Percentiles rank a stretch among this genome's conserved stretches.
phyloP scores from a whole-genome alignment of 1,140 invertebrate genomes.

The Ephestia elutella region DNA sequence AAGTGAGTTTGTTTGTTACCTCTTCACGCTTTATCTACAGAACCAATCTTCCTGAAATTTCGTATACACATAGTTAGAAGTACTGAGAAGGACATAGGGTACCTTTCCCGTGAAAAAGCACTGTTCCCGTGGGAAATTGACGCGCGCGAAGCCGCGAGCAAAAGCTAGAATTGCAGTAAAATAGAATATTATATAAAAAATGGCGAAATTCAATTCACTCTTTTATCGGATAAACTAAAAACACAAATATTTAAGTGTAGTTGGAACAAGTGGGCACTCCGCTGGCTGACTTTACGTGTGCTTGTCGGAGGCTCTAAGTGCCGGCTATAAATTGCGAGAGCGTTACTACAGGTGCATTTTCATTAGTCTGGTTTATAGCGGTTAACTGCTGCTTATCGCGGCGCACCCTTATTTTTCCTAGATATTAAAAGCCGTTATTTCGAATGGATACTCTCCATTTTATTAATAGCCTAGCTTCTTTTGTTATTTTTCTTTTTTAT shows the following conservation, averaged over 20 bases:
- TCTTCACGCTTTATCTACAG: no score
- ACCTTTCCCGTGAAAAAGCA: no score
- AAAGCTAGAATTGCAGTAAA: no score
- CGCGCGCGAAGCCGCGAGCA: no score
- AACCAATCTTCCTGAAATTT: no score
- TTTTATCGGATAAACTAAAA: no score
- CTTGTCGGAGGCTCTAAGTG: slow-evolving; percentile 47
- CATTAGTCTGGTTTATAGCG: slow-evolving; percentile 32
- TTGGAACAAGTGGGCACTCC: slow-evolving; percentile 36
- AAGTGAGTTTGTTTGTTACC: no score
- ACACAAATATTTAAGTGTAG: slow-evolving; percentile 25
- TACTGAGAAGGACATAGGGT: no score
- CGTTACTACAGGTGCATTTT: slow-evolving; percentile 48
- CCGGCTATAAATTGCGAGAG: slow-evolving; percentile 51
- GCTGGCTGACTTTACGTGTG: slow-evolving; percentile 43
- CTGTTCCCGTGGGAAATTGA: no score
- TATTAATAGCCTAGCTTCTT: slow-evolving; percentile 1
- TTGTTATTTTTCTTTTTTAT: neutral
- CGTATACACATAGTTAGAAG: no score
- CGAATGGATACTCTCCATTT: neutral
- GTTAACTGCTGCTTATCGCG: slow-evolving; percentile 22
- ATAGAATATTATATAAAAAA: no score
- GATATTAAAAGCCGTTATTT: slow-evolving; percentile 6
- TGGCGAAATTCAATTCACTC: no score
- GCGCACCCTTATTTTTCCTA: slow-evolving; percentile 7